Evolutionary conservation across 2,797 vertebrate species (phyloP).

Genomic region (Sebastes steindachneri): DNA sequence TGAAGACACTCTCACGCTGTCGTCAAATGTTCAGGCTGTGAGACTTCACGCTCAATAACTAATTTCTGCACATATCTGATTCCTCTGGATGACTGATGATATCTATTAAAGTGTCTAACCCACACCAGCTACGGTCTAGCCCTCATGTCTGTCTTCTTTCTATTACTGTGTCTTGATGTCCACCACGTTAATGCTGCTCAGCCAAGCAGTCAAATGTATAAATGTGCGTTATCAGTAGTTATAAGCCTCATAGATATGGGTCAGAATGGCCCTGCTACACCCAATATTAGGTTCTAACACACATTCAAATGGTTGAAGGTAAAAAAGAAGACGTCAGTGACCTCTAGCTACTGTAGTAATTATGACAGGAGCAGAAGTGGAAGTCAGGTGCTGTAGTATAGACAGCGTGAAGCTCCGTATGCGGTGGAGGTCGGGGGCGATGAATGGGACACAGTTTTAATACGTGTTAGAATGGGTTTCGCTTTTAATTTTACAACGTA

Average conservation of each 20-base stretch:
- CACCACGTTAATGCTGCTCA: background rate
- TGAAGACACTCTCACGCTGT: background rate
- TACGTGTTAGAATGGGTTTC: too few relatives aligned
- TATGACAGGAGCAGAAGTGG: too few relatives aligned
- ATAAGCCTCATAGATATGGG: too few relatives aligned
- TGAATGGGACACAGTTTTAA: too few relatives aligned
- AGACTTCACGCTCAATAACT: conserved; percentile 3
- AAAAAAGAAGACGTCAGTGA: too few relatives aligned
- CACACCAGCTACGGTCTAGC: background rate
- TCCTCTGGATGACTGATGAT: background rate
- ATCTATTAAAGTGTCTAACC: background rate
- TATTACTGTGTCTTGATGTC: background rate
- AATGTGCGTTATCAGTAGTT: too few relatives aligned
- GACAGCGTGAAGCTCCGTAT: accelerated
- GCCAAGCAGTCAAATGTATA: background rate
- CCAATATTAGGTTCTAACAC: too few relatives aligned
- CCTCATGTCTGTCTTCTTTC: background rate
- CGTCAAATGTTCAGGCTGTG: conserved; percentile 9
- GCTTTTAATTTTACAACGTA: too few relatives aligned
- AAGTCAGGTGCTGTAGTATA: too few relatives aligned
- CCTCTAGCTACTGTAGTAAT: accelerated
- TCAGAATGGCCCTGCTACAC: too few relatives aligned
- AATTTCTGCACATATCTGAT: conserved; percentile 9
- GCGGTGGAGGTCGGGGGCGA: too few relatives aligned
- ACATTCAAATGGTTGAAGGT: too few relatives aligned